These are phyloP conservation scores for Manis crassicaudata DNA, from an alignment of 2,797 vertebrate species.

Conservation along the genomic window DNA sequence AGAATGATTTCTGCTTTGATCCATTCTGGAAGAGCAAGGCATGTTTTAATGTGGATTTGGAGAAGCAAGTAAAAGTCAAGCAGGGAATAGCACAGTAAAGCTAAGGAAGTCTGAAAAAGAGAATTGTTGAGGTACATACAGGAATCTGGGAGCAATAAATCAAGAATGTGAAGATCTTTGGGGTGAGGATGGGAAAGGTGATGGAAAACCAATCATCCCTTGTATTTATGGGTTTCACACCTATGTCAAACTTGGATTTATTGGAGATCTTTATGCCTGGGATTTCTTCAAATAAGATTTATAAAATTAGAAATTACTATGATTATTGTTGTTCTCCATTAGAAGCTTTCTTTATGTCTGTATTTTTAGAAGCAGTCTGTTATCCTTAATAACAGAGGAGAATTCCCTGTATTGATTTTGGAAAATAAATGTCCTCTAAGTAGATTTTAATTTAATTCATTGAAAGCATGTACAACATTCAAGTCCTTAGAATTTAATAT, in stretches of 20 bases:
- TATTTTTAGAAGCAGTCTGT: conserved; percentile 28
- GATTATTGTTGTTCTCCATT: neutral
- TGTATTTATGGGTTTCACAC: neutral
- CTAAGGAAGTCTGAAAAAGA: neutral
- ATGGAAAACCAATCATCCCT: neutral
- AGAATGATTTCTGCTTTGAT: neutral
- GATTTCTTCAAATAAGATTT: neutral
- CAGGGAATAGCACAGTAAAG: neutral
- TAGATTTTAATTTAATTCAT: neutral
- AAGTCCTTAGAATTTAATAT: neutral
- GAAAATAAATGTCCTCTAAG: neutral
- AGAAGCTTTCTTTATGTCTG: neutral
- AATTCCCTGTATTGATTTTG: neutral
- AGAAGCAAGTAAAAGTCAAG: neutral
- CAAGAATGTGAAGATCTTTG: neutral
- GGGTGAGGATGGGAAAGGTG: neutral
- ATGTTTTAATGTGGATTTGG: neutral
- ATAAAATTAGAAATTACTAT: neutral
- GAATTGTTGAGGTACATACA: neutral
- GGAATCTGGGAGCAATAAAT: neutral
- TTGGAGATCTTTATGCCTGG: neutral
- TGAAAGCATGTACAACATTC: neutral
- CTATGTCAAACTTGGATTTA: neutral
- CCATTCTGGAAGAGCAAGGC: neutral
- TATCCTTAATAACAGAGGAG: neutral